These are phyloP conservation scores for Notothenia coriiceps DNA, from an alignment of 2,113 vertebrate genomes.

Conservation along the genomic window DNA sequence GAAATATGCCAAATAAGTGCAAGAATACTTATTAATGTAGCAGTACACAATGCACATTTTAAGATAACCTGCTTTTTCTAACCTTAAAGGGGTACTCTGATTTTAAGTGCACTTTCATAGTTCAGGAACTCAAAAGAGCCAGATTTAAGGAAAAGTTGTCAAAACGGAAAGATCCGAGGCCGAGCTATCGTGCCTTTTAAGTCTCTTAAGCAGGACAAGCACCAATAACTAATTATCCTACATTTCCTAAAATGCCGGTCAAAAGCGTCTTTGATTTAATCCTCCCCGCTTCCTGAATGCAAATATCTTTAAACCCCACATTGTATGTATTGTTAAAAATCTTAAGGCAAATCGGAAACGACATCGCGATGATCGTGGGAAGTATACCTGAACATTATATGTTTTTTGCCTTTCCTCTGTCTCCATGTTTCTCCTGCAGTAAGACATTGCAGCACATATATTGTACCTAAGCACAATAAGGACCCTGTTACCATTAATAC, in stretches of 20 bases:
- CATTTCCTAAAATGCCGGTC: neutral
- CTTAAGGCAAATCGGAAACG: neutral
- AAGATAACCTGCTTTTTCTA: neutral
- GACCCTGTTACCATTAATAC: conserved; percentile 38
- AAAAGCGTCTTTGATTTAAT: neutral
- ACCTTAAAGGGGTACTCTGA: neutral
- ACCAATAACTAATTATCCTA: neutral
- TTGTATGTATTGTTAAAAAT: neutral
- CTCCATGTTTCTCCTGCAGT: neutral
- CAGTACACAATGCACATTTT: neutral
- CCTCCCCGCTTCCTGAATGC: neutral
- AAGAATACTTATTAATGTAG: neutral
- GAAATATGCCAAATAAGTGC: neutral
- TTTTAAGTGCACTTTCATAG: neutral
- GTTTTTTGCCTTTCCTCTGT: neutral
- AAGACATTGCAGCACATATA: neutral
- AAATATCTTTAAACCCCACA: neutral
- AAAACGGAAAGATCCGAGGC: neutral
- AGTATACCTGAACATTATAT: neutral
- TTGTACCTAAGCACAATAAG: conserved; percentile 17
- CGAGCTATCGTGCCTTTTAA: neutral
- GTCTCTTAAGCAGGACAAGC: no score
- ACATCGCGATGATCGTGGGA: neutral
- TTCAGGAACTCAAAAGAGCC: neutral
- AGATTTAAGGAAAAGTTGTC: neutral